These are phyloP conservation scores for Yasuhikotakia modesta DNA, from an alignment of 2,797 vertebrate species.

Conservation along the genomic window DNA sequence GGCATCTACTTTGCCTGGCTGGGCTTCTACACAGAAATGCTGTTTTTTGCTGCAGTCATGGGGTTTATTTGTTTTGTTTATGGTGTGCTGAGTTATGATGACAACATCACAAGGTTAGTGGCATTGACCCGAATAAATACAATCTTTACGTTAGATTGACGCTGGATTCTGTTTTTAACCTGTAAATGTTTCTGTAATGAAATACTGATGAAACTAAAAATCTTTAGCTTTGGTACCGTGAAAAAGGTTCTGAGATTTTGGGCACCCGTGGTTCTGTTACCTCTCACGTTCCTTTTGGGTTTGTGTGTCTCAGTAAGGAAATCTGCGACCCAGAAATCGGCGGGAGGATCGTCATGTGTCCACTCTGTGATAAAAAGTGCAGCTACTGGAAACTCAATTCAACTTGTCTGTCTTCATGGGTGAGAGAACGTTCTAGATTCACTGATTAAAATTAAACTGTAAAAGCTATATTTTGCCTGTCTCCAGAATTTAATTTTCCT, in stretches of 20 bases:
- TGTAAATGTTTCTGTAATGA: conserved; percentile 14
- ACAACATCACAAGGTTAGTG: conserved; percentile 86
- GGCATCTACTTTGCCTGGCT: conserved; percentile 98
- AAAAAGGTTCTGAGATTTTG: not conserved
- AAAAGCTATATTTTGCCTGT: not conserved
- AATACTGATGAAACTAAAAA: not conserved
- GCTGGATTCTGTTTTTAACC: too few relatives aligned
- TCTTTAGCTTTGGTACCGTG: not conserved
- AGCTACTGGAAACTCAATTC: conserved; percentile 92
- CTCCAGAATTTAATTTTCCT: not conserved
- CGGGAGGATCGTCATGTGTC: conserved; percentile 93
- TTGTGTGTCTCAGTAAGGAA: conserved; percentile 78
- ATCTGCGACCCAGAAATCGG: conserved; percentile 86
- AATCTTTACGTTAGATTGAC: not conserved
- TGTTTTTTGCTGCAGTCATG: conserved; percentile 89
- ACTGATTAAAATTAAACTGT: not conserved
- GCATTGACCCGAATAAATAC: conserved; percentile 7
- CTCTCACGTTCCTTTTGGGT: not conserved
- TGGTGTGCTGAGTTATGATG: conserved; percentile 86
- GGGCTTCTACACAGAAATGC: conserved; percentile 96
- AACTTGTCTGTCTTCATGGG: conserved; percentile 90
- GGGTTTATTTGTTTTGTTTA: conserved; percentile 93
- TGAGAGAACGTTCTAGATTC: conserved; percentile 60
- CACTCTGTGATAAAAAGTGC: conserved; percentile 89
- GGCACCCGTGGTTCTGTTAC: not conserved